phyloP scores from a whole-genome alignment of 53 echinoderm and acorn worm genomes.

The Apostichopus leukothele region DNA sequence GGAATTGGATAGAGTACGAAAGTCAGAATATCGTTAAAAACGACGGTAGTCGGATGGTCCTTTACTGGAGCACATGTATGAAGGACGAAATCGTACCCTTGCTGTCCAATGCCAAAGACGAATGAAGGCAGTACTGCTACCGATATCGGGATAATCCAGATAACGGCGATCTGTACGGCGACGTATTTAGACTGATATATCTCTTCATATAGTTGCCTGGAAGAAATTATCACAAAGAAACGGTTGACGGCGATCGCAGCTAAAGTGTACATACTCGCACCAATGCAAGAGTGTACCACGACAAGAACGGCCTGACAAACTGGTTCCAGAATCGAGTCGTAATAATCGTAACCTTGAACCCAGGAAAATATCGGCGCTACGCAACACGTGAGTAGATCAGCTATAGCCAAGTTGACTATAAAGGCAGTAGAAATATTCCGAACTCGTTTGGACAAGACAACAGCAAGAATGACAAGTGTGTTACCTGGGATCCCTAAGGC shows the following conservation, averaged over 20 bases:
- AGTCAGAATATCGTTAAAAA: slow-evolving; percentile 5
- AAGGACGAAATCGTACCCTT: slow-evolving; percentile 27
- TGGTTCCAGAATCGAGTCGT: not conserved
- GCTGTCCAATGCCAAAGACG: slow-evolving; percentile 42
- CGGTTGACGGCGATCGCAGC: slow-evolving; percentile 75
- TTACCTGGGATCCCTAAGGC: not conserved
- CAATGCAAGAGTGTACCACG: slow-evolving; percentile 64
- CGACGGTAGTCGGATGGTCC: not conserved
- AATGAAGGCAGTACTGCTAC: slow-evolving; percentile 47
- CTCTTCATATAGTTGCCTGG: slow-evolving; percentile 46
- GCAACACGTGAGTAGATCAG: not conserved
- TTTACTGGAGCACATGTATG: slow-evolving; percentile 24
- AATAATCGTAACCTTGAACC: not conserved
- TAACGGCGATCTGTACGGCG: slow-evolving; percentile 53
- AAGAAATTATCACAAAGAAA: slow-evolving; percentile 62
- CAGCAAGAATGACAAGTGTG: not conserved
- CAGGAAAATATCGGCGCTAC: not conserved
- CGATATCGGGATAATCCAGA: slow-evolving; percentile 64
- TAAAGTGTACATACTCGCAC: slow-evolving; percentile 69
- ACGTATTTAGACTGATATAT: slow-evolving; percentile 60
- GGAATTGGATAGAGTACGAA: slow-evolving; percentile 6
- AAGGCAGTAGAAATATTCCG: not conserved
- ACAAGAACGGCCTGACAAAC: slow-evolving; percentile 60
- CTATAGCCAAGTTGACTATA: not conserved
- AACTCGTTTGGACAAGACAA: not conserved